These are phyloP conservation scores for Eutolmus rufibarbis DNA, from an alignment of 2,888 invertebrate species.

Conservation along the genomic window DNA sequence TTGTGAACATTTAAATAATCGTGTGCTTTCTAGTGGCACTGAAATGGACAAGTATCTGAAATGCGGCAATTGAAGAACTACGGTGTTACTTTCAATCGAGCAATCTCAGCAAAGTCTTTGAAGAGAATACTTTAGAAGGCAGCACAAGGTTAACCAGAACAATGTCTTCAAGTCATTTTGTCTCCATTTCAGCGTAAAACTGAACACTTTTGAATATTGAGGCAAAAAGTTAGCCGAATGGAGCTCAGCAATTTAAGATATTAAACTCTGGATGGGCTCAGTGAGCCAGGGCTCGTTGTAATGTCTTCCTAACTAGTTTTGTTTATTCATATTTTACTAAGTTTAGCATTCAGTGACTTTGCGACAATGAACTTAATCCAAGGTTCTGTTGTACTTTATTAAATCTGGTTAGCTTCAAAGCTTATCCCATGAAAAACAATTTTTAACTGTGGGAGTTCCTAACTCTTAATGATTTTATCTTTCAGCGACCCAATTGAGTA, in stretches of 20 bases:
- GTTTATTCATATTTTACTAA: not conserved
- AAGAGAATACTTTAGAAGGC: slow-evolving; percentile 1
- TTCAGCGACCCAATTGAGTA: not conserved
- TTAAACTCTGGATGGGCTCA: not conserved
- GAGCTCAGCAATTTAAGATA: not conserved
- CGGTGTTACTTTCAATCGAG: not conserved
- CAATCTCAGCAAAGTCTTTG: not conserved
- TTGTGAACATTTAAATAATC: not conserved
- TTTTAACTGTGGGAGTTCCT: not conserved
- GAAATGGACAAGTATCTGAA: not conserved
- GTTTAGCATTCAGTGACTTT: not conserved
- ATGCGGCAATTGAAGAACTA: not conserved
- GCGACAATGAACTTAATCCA: slow-evolving; percentile 20
- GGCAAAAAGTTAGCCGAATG: not conserved
- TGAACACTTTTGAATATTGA: not conserved
- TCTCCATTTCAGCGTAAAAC: not conserved
- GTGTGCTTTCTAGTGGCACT: not conserved
- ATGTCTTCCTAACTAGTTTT: not conserved
- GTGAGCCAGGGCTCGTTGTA: not conserved
- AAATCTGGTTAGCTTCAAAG: not conserved
- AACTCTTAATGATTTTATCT: not conserved
- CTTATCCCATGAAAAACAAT: not conserved
- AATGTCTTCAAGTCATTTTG: not conserved
- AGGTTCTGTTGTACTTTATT: not conserved
- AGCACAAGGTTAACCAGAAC: slow-evolving; percentile 4